Percentiles rank a stretch among this genome's conserved stretches.
Conservation (phyloP, 2,888 invertebrate genomes). For the Shargacucullia verbasci region DNA sequence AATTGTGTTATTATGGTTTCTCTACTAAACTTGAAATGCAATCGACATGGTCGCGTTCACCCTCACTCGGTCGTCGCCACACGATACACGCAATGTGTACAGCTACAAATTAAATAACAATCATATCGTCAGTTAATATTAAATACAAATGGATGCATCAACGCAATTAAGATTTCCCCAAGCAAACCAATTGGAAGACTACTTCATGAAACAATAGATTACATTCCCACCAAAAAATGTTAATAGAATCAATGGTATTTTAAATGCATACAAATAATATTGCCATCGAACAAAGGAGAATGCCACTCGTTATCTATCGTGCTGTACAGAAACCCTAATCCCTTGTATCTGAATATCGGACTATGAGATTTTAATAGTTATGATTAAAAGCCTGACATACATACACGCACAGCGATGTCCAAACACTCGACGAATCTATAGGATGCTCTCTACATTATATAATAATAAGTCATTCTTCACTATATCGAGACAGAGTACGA, state of each 20-base stretch:
- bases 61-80: constrained; percentile 19
- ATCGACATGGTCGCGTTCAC: constrained; percentile 39
- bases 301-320: constrained; percentile 70
- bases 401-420: constrained; percentile 81
- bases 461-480: constrained; percentile 74
- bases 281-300: constrained; percentile 58
- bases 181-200: constrained; percentile 84
- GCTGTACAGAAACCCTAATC: constrained; percentile 80
- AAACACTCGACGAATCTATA: constrained; percentile 83
- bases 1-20: constrained; percentile 53
- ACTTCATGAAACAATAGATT: constrained; percentile 66
- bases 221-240: constrained; percentile 55
- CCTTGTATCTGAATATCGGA: constrained; percentile 81
- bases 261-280: constrained; percentile 62
- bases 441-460: constrained; percentile 80
- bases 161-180: constrained; percentile 67
- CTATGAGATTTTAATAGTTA: constrained; percentile 79
- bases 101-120: constrained; percentile 58
- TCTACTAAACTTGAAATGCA: constrained; percentile 70
- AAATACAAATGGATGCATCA: constrained; percentile 67
- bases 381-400: constrained; percentile 84
- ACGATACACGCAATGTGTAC: constrained; percentile 40
- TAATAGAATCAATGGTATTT: constrained; percentile 57
- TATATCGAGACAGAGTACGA: constrained; percentile 79
- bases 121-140: constrained; percentile 52